phyloP scores from a whole-genome alignment of 2,888 invertebrate genomes.

The Oligia strigilis region DNA sequence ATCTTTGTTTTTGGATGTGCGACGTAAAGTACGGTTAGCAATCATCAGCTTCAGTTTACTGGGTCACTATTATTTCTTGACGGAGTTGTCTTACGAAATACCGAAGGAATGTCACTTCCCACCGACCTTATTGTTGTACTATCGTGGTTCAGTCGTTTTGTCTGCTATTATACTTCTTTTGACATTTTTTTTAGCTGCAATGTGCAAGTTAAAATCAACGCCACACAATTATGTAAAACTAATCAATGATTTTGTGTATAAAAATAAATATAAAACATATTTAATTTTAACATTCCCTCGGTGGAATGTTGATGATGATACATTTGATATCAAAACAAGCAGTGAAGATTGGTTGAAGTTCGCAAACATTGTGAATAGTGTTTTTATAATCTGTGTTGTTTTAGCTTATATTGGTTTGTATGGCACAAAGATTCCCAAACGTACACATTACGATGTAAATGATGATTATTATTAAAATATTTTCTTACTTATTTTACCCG shows the following conservation, averaged over 20 bases:
- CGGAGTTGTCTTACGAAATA: constrained; percentile 61
- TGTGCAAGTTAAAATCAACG: constrained; percentile 56
- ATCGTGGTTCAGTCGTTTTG: constrained; percentile 70
- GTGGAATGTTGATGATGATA: constrained; percentile 59
- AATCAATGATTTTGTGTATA: constrained; percentile 66
- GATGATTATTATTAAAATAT: constrained; percentile 3
- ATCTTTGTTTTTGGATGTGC: constrained; percentile 69
- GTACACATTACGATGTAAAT: not conserved
- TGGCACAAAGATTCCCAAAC: constrained; percentile 66
- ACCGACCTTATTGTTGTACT: constrained; percentile 74
- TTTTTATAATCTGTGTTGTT: constrained; percentile 56
- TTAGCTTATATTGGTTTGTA: constrained; percentile 68
- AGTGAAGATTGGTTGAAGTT: constrained; percentile 69
- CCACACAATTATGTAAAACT: constrained; percentile 63
- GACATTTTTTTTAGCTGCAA: constrained; percentile 63
- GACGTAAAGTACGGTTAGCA: constrained; percentile 62
- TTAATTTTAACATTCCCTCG: constrained; percentile 62
- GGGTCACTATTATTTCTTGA: constrained; percentile 70
- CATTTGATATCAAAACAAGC: constrained; percentile 18
- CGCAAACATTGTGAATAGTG: constrained; percentile 69
- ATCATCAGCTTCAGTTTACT: constrained; percentile 71
- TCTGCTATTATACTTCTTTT: constrained; percentile 63
- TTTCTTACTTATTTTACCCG: not conserved
- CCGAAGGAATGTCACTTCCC: constrained; percentile 60
- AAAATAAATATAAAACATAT: constrained; percentile 57